Percentiles rank a stretch among this genome's conserved stretches.
Conservation (phyloP, 2,797 vertebrate genomes). For the Trachurus trachurus region DNA sequence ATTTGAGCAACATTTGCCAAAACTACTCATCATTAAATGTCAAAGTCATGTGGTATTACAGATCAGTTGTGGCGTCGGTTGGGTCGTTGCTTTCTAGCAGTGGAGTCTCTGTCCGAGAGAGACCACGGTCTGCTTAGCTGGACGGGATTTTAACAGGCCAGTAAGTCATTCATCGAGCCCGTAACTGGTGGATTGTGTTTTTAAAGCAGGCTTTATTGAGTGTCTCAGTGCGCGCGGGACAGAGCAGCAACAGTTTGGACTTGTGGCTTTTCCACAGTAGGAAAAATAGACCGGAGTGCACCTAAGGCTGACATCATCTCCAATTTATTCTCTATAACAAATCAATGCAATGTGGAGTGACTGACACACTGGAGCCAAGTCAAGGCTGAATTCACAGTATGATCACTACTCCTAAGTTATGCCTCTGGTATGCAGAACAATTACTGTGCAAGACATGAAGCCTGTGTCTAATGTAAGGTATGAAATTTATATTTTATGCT, state of each 20-base stretch:
- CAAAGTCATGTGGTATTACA: slow-evolving; percentile 24
- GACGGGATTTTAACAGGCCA: slow-evolving; percentile 46
- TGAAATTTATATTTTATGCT: slow-evolving; percentile 40
- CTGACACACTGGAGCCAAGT: slow-evolving; percentile 17
- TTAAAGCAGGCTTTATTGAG: slow-evolving; percentile 54
- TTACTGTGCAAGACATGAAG: slow-evolving; percentile 27
- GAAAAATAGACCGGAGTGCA: slow-evolving; percentile 40
- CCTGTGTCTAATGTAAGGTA: slow-evolving; percentile 25
- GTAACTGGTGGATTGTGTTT: slow-evolving; percentile 62
- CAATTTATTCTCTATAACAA: slow-evolving; percentile 34
- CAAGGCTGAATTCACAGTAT: slow-evolving; percentile 13
- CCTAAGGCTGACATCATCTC: slow-evolving; percentile 45
- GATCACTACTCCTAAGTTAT: slow-evolving; percentile 40
- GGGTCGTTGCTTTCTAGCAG: slow-evolving; percentile 8
- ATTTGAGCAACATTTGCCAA: slow-evolving; percentile 16
- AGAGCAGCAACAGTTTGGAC: slow-evolving; percentile 27
- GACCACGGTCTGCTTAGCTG: slow-evolving; percentile 42
- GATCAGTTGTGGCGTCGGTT: slow-evolving; percentile 3
- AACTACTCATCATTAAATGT: slow-evolving; percentile 9
- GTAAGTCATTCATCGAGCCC: slow-evolving; percentile 54
- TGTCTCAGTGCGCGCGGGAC: slow-evolving; percentile 27
- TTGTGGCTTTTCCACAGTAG: slow-evolving; percentile 48
- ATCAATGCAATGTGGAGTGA: slow-evolving; percentile 28
- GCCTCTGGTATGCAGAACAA: slow-evolving; percentile 45
- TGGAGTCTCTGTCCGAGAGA: not conserved